These are phyloP conservation scores for Tautogolabrus adspersus DNA, from an alignment of 2,113 vertebrate species.

Conservation along the genomic window DNA sequence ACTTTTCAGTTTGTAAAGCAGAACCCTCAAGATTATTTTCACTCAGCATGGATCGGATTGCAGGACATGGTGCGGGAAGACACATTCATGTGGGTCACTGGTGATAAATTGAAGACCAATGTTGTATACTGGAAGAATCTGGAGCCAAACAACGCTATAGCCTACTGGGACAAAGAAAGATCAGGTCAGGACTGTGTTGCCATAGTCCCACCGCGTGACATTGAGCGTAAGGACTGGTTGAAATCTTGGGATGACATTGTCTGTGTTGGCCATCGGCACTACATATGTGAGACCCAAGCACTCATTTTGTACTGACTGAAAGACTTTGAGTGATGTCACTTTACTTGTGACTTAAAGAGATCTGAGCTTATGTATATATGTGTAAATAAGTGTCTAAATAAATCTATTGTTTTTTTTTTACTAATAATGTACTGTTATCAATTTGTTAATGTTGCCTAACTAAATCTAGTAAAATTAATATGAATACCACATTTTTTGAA, in stretches of 20 bases:
- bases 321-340: too few relatives aligned
- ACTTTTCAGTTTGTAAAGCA: not conserved
- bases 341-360: too few relatives aligned
- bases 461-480: too few relatives aligned
- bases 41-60: conserved; percentile 32
- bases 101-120: accelerated
- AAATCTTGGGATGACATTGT: not conserved
- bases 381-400: too few relatives aligned
- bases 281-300: not conserved
- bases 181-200: conserved; percentile 17
- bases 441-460: too few relatives aligned
- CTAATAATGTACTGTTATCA: too few relatives aligned
- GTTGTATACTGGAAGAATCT: not conserved
- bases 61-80: conserved; percentile 33
- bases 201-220: not conserved
- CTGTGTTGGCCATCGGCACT: not conserved
- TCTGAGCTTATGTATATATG: too few relatives aligned
- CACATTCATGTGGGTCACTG: not conserved
- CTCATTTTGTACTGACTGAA: too few relatives aligned
- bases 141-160: conserved; percentile 30
- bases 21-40: not conserved
- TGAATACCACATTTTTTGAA: too few relatives aligned
- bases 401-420: too few relatives aligned
- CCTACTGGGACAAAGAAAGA: not conserved
- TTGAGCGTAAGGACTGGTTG: not conserved